A percentile compares a stretch with the other conserved stretches of the same genome.
Evolutionary conservation across 2,797 vertebrate genomes (phyloP).

Genomic region (Tragopan temminckii): DNA sequence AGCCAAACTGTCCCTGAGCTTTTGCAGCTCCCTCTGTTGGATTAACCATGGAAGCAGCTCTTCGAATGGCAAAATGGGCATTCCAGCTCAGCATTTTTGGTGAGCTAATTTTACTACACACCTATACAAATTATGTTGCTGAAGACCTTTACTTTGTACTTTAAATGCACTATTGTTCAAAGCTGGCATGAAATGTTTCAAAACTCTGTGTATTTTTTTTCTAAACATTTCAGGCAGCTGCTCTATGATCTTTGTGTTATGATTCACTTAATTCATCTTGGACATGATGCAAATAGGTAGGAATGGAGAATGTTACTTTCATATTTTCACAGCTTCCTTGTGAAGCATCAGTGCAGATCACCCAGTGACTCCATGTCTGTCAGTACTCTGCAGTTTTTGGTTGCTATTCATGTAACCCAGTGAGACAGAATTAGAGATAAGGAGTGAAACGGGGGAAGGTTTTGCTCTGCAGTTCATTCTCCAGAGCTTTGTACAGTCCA

Average conservation of each 20-base stretch:
- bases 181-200: not conserved
- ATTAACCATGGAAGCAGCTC: not conserved
- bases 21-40: not conserved
- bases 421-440: constrained; percentile 52
- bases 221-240: not conserved
- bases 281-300: not conserved
- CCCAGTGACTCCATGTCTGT: not conserved
- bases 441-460: constrained; percentile 16
- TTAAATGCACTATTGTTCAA: not conserved
- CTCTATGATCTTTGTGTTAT: not conserved
- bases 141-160: not conserved
- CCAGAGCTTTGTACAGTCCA: constrained; percentile 37
- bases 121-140: not conserved
- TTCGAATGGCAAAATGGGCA: not conserved
- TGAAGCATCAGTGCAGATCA: not conserved
- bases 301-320: not conserved
- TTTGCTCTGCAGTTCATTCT: constrained; percentile 40
- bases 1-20: not conserved
- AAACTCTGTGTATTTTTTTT: not conserved
- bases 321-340: constrained; percentile 5
- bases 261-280: not conserved
- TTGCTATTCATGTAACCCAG: constrained; percentile 24
- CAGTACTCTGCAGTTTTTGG: not conserved
- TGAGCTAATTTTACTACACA: not conserved
- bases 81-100: not conserved